These are phyloP conservation scores for Aix galericulata DNA, from an alignment of 2,113 vertebrate genomes.

Conservation along the genomic window DNA sequence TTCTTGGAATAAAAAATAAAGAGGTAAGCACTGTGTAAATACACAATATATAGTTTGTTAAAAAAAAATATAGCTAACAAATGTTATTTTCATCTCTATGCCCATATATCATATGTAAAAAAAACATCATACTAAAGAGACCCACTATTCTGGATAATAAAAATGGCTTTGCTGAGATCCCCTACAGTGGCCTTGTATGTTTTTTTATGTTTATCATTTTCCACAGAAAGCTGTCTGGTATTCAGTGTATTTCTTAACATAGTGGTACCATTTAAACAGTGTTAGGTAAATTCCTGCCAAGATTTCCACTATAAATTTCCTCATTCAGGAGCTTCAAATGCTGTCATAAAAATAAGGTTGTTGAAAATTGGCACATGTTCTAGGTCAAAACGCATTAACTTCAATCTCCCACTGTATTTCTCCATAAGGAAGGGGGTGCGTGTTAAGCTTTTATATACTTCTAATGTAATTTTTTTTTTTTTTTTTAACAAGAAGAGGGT, in stretches of 20 bases:
- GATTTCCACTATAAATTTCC: slow-evolving; percentile 62
- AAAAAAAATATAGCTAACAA: background rate
- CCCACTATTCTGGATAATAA: background rate
- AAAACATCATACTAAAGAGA: background rate
- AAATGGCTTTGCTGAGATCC: slow-evolving; percentile 12
- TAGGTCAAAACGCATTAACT: background rate
- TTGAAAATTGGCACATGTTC: slow-evolving; percentile 4
- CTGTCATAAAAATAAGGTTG: slow-evolving; percentile 33
- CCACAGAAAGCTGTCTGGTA: slow-evolving; percentile 32
- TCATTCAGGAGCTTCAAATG: slow-evolving; percentile 48
- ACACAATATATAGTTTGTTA: background rate
- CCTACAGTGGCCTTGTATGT: background rate
- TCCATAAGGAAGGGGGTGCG: background rate
- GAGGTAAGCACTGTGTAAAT: background rate
- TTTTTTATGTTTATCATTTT: slow-evolving; percentile 29
- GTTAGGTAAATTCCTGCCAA: slow-evolving; percentile 47
- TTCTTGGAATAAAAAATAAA: background rate
- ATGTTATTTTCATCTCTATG: background rate
- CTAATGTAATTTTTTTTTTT: background rate
- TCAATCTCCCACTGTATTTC: background rate
- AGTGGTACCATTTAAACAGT: background rate
- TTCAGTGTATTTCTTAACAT: slow-evolving; percentile 5
- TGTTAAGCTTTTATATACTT: background rate
- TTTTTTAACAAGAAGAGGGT: background rate
- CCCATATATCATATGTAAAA: background rate